Conservation (phyloP, 2,797 vertebrate species). For the Sebastes steindachneri region DNA sequence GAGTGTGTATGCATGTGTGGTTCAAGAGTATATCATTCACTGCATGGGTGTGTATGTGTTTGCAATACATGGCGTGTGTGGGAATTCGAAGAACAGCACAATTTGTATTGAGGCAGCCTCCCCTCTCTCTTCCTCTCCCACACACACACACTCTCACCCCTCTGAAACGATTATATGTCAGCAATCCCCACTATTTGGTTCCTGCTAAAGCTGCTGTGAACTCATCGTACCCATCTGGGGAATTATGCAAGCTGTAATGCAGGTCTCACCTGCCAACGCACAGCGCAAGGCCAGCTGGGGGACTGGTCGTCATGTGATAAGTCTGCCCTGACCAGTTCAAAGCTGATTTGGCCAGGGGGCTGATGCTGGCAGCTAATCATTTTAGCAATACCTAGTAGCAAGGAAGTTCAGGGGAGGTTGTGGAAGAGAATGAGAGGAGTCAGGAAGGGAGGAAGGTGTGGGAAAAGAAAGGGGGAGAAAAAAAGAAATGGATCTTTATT, state of each 20-base stretch:
- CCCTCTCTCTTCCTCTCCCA: slow-evolving; percentile 16
- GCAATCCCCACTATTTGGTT: slow-evolving; percentile 81
- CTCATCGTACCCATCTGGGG: slow-evolving; percentile 84
- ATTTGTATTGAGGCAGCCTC: slow-evolving; percentile 63
- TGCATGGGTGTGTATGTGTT: slow-evolving; percentile 27
- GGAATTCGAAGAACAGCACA: slow-evolving; percentile 50
- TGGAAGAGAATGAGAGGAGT: slow-evolving; percentile 27
- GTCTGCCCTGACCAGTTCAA: slow-evolving; percentile 83
- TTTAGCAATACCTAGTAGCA: slow-evolving; percentile 80
- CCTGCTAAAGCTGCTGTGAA: slow-evolving; percentile 81
- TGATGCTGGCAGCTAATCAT: slow-evolving; percentile 85
- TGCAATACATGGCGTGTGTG: slow-evolving; percentile 27
- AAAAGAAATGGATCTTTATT: slow-evolving; percentile 37
- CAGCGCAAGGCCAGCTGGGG: slow-evolving; percentile 58
- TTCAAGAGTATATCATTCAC: slow-evolving; percentile 37
- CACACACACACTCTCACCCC: slow-evolving; percentile 44
- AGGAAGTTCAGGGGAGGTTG: slow-evolving; percentile 52
- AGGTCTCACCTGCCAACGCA: slow-evolving; percentile 81
- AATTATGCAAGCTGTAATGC: slow-evolving; percentile 82
- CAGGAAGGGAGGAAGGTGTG: neutral
- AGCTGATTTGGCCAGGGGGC: slow-evolving; percentile 79
- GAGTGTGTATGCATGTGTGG: neutral
- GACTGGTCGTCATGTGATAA: slow-evolving; percentile 84
- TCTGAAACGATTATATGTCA: slow-evolving; percentile 87
- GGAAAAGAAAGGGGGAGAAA: neutral